These are phyloP conservation scores for Gymnodraco acuticeps DNA, from an alignment of 2,797 vertebrate species.

Conservation along the genomic window DNA sequence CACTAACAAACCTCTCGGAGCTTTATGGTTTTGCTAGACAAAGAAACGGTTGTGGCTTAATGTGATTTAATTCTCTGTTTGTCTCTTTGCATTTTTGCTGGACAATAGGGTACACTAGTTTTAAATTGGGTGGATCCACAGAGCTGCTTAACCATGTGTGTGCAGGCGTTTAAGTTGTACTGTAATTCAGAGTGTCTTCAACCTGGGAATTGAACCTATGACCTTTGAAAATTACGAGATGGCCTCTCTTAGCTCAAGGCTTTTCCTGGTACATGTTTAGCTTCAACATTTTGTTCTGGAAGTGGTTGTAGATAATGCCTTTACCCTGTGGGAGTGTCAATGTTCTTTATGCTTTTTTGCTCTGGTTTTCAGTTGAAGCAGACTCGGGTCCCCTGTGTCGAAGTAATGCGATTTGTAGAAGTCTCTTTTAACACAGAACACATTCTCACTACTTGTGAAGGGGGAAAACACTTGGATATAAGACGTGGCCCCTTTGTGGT, in stretches of 20 bases:
- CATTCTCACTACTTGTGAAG: not conserved
- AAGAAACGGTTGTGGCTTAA: not conserved
- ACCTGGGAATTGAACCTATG: not conserved
- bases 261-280: conserved; percentile 1
- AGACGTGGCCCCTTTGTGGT: conserved; percentile 15
- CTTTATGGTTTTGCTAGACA: not conserved
- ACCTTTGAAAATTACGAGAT: conserved; percentile 1
- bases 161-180: not conserved
- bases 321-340: not conserved
- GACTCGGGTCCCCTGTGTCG: not conserved
- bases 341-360: not conserved
- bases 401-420: not conserved
- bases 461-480: not conserved
- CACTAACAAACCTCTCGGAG: not conserved
- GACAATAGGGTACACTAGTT: not conserved
- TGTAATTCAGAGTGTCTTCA: conserved; percentile 2
- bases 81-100: not conserved
- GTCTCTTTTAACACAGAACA: not conserved
- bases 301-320: not conserved
- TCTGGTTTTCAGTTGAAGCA: not conserved
- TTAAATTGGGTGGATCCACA: not conserved
- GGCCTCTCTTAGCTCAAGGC: not conserved
- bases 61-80: not conserved
- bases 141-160: not conserved
- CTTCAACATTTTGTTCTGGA: conserved; percentile 5